phyloP scores from a whole-genome alignment of 2,113 vertebrate species.

The Mobula birostris region DNA sequence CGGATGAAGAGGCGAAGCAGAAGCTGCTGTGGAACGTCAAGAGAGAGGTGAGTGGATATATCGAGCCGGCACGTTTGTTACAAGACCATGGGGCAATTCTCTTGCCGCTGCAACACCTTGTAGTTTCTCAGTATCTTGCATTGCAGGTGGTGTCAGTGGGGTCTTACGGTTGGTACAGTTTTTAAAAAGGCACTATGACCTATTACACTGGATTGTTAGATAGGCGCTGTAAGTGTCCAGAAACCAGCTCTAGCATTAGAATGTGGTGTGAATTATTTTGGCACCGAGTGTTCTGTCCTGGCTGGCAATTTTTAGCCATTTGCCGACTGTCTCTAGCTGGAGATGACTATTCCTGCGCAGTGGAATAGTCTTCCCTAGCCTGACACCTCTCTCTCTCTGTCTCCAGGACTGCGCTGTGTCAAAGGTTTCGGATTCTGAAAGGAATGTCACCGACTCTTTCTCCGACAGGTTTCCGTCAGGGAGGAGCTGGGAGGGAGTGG shows the following conservation, averaged over 20 bases:
- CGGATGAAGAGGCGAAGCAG: slow-evolving; percentile 74
- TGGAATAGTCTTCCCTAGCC: too few species aligned
- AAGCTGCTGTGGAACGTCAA: slow-evolving; percentile 88
- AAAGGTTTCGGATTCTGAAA: not conserved
- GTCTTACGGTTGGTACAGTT: not conserved
- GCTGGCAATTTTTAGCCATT: not conserved
- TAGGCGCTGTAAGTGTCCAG: not conserved
- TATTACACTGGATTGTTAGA: not conserved
- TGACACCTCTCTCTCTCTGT: too few species aligned
- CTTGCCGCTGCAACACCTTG: not conserved
- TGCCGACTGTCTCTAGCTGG: not conserved
- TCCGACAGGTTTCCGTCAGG: not conserved
- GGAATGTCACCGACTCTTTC: not conserved
- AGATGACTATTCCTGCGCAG: not conserved
- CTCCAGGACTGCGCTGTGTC: not conserved
- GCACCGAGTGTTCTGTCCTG: not conserved
- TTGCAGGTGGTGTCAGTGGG: not conserved
- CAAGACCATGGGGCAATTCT: too few species aligned
- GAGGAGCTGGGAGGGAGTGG: not conserved
- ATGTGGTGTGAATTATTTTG: not conserved
- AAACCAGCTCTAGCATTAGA: too few species aligned
- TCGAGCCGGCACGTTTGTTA: not conserved
- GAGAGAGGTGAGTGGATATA: slow-evolving; percentile 64
- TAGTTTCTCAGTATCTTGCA: not conserved
- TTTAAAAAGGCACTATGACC: not conserved